Conservation (phyloP, 2,113 vertebrate species). For the Eupsittula cactorum region DNA sequence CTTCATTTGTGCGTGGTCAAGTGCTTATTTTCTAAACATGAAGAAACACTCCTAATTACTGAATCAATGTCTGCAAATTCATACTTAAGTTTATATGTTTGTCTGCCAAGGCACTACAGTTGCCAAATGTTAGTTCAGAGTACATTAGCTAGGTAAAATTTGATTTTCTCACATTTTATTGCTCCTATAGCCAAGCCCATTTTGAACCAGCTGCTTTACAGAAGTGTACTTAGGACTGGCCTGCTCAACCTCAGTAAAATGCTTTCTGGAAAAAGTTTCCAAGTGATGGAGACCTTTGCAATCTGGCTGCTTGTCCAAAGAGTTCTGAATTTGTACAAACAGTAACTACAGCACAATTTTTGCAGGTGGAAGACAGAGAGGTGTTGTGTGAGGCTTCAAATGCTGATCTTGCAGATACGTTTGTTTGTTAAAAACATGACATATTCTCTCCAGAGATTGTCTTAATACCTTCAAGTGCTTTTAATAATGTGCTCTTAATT, state of each 20-base stretch:
- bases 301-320: not conserved
- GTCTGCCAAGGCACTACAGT: not conserved
- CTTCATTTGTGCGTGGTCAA: fast-evolving
- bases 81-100: not conserved
- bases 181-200: not conserved
- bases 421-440: not conserved
- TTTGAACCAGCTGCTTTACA: not conserved
- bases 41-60: not conserved
- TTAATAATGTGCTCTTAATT: not conserved
- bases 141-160: not conserved
- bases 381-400: not conserved
- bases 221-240: not conserved
- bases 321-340: not conserved
- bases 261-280: not conserved
- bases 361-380: not conserved
- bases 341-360: not conserved
- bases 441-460: not conserved
- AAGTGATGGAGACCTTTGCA: not conserved
- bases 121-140: not conserved
- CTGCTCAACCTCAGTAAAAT: not conserved
- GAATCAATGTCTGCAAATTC: not conserved
- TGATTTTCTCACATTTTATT: not conserved
- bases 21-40: not conserved
- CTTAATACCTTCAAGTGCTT: not conserved
- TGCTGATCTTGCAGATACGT: not conserved